phyloP scores from a whole-genome alignment of 2,797 vertebrate genomes.

The Falco biarmicus region DNA sequence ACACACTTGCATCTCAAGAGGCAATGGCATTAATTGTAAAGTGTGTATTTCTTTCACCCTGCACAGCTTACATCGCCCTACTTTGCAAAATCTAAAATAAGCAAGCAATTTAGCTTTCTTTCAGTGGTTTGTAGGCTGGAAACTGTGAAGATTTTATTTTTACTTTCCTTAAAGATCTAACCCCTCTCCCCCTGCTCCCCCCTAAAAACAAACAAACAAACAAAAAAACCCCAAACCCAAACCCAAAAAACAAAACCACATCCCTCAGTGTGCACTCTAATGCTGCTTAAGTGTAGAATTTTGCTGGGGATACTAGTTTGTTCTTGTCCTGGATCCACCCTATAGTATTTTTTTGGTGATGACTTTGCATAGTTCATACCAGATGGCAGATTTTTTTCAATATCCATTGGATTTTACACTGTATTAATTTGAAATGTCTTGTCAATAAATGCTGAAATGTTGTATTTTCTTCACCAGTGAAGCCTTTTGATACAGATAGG shows the following conservation, averaged over 20 bases:
- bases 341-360: not conserved
- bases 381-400: not conserved
- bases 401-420: not conserved
- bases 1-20: conserved; percentile 84
- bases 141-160: not conserved
- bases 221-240: no score
- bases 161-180: not conserved
- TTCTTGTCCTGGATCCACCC: not conserved
- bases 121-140: not conserved
- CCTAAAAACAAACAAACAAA: not conserved
- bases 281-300: not conserved
- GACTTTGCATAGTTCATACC: not conserved
- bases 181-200: no score
- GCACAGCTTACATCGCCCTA: conserved; percentile 80
- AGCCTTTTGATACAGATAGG: not conserved
- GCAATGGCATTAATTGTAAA: conserved; percentile 85
- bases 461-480: not conserved
- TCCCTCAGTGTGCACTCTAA: not conserved
- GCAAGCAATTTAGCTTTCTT: conserved; percentile 7
- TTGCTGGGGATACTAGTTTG: not conserved
- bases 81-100: conserved; percentile 81
- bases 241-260: not conserved
- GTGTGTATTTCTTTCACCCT: conserved; percentile 35
- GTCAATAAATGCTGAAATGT: not conserved
- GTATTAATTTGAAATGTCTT: not conserved